phyloP scores from a whole-genome alignment of 2,113 vertebrate species.

The Hippolais icterina region DNA sequence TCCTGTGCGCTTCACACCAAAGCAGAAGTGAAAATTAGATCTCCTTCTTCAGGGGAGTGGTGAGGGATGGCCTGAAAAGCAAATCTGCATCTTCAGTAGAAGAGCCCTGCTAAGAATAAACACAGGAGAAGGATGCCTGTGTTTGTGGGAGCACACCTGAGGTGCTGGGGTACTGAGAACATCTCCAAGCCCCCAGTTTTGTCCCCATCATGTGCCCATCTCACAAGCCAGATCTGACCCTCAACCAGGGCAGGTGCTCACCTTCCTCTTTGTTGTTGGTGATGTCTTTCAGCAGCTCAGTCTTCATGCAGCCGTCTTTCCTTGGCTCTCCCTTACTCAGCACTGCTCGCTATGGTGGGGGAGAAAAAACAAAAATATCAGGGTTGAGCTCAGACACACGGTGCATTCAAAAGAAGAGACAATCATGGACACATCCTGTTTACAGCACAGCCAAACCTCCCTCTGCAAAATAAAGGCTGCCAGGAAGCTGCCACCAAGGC shows the following conservation, averaged over 20 bases:
- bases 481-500: slow-evolving; percentile 35
- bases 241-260: slow-evolving; percentile 32
- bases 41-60: neutral
- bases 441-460: neutral
- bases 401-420: neutral
- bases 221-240: neutral
- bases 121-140: neutral
- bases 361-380: neutral
- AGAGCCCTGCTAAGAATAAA: neutral
- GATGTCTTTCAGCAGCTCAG: slow-evolving; percentile 76
- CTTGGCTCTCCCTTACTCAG: slow-evolving; percentile 73
- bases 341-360: slow-evolving; percentile 39
- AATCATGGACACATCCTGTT: slow-evolving; percentile 25
- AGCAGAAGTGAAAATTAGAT: slow-evolving; percentile 13
- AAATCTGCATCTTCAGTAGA: neutral
- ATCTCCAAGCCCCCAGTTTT: neutral
- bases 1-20: neutral
- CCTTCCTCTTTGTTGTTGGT: slow-evolving; percentile 77
- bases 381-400: neutral
- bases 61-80: neutral
- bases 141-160: neutral
- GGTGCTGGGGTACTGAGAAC: neutral
- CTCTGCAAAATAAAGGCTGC: neutral
- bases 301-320: slow-evolving; percentile 74
- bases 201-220: neutral